These are phyloP conservation scores for Machaerirhynchus nigripectus DNA, from an alignment of 2,113 vertebrate genomes.

Conservation along the genomic window DNA sequence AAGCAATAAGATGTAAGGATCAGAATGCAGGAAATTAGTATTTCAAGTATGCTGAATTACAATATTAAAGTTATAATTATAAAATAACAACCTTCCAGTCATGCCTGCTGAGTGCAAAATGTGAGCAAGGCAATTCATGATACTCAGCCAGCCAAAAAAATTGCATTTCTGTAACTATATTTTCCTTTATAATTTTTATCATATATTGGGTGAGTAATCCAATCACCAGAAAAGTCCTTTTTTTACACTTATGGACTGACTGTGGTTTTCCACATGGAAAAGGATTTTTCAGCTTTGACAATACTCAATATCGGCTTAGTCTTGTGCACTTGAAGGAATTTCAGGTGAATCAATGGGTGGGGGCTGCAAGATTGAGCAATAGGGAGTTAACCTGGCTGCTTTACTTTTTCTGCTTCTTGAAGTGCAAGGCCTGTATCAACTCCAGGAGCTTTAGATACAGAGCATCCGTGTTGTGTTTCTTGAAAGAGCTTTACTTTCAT, in stretches of 20 bases:
- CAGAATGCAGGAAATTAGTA: not conserved
- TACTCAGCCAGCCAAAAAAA: not conserved
- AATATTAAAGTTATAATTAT: not conserved
- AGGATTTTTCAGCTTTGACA: not conserved
- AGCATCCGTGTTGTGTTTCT: not conserved
- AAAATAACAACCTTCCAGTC: not conserved
- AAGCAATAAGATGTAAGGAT: not conserved
- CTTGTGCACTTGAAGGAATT: not conserved
- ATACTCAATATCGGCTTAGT: fast-evolving
- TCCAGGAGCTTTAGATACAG: not conserved
- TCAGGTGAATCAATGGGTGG: not conserved
- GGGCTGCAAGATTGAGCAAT: not conserved
- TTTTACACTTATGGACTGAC: not conserved
- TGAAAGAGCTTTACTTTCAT: not conserved
- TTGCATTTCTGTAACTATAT: not conserved
- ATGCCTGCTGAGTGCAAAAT: not conserved
- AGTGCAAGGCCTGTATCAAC: not conserved
- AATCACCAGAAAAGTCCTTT: not conserved
- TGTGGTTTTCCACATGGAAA: not conserved
- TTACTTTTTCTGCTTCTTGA: not conserved
- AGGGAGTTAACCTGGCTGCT: not conserved
- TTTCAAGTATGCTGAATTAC: not conserved
- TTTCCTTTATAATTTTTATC: not conserved
- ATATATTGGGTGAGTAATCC: not conserved
- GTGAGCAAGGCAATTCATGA: not conserved